Evolutionary conservation across 1,140 invertebrate genomes (phyloP), one percentile per base, ranked within the genome.

Genomic region (Luehdorfia chinensis): DNA sequence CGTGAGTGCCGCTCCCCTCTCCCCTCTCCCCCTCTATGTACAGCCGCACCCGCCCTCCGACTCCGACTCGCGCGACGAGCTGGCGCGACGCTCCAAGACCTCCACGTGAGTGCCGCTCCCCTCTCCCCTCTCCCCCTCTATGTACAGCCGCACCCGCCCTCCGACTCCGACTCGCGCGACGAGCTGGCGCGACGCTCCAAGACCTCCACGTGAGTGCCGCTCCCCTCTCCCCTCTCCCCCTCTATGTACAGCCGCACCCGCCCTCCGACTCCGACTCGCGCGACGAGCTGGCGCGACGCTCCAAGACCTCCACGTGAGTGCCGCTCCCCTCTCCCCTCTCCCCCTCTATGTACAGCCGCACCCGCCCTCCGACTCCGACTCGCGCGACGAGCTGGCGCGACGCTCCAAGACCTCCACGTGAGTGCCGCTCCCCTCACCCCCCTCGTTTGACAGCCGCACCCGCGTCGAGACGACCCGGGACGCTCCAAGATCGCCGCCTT

Each of bases 121-220:
- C n/a, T n/a, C 12, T 21, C 1, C 21, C 21, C 3, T 1, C 7
- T 31, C 1, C 21, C 4, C 7, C 4, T 14, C 3, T 7, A 21
- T 1, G 2, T 15, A 9, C 14, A 1, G 11, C 33, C 49, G 7
- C 21, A 39, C 1, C 61, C 44, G 11, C 41, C 48, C 6, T 75
- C 75, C 1, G 79, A 84, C 48, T 66, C 69, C 0, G 79, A 84
- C 33, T 72, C 59, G 14, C 59, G 65, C 1, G 76, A 75, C 25
- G 75, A 77, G 4, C 45, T 70, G 1, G 61, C 76, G 0, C 18
- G 62, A 12, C 39, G 74, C 2, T 65, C 73, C 0, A 84, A 84
- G 49, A 64, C 63, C 0, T 63, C 64, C 30, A 58, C 70, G 78
- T 76, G 19, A 70, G 69, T 65, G 6, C 8, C 23, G n/a, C n/a